Evolutionary conservation across 2,888 invertebrate species (phyloP).

Genomic region (Metacarcinus magister): DNA sequence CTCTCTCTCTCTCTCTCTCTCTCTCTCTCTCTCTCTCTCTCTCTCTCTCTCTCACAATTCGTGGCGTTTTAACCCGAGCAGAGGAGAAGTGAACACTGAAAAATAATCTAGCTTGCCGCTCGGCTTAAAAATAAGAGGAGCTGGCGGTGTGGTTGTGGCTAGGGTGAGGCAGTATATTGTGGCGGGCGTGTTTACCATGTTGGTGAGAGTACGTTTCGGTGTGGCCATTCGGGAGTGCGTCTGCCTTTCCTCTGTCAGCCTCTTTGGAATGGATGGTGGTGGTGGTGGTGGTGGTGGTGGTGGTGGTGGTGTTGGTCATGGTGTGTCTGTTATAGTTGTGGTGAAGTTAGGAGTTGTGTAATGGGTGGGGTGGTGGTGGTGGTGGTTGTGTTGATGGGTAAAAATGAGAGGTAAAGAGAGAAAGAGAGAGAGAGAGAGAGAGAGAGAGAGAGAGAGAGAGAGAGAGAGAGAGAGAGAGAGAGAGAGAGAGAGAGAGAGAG

Average conservation of each 20-base stretch:
- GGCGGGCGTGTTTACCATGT: background rate
- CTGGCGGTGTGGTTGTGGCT: background rate
- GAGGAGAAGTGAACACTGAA: background rate
- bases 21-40: background rate
- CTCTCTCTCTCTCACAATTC: background rate
- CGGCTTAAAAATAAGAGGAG: background rate
- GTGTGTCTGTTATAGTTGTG: background rate
- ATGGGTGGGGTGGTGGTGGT: no score
- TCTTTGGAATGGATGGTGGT: background rate
- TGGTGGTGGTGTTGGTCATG: background rate
- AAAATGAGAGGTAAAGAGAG: no score
- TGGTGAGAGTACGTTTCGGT: background rate
- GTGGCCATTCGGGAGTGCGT: background rate
- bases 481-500: slow-evolving; percentile 4
- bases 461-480: no score
- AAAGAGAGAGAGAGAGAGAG: no score
- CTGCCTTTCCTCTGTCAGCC: slow-evolving; percentile 10
- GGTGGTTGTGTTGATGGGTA: no score
- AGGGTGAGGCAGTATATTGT: background rate
- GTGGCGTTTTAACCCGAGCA: background rate
- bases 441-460: no score
- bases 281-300: background rate
- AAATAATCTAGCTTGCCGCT: background rate
- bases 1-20: background rate
- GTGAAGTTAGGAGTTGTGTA: background rate